Conservation (phyloP, 2,113 vertebrate species). For the Dascyllus trimaculatus region DNA sequence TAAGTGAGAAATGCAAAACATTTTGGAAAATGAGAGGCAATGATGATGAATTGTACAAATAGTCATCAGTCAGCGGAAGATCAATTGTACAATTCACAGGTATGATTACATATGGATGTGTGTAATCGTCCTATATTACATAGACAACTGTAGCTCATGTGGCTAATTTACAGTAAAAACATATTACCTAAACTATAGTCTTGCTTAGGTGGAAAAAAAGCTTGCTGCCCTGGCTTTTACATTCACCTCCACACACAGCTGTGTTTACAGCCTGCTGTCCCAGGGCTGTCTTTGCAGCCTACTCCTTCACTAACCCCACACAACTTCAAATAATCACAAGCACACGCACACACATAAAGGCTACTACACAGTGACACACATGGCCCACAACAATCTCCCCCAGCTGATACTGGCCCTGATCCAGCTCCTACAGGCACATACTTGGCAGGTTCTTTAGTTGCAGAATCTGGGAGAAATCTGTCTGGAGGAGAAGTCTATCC, state of each 20-base stretch:
- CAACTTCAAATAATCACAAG: slow-evolving; percentile 52
- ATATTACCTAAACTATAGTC: background rate
- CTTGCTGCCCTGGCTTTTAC: slow-evolving; percentile 18
- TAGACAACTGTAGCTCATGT: slow-evolving; percentile 1
- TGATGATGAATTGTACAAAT: slow-evolving; percentile 13
- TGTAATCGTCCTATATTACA: background rate
- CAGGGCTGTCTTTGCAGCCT: slow-evolving; percentile 29
- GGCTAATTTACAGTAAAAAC: slow-evolving; percentile 8
- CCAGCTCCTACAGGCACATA: slow-evolving; percentile 63
- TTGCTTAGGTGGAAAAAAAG: background rate
- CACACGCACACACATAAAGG: slow-evolving; percentile 24
- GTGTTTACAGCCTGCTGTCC: slow-evolving; percentile 60
- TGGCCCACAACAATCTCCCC: slow-evolving; percentile 51
- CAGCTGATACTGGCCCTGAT: slow-evolving; percentile 70
- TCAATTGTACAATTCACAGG: background rate
- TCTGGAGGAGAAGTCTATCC: slow-evolving; percentile 31
- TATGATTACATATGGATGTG: background rate
- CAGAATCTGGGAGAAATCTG: slow-evolving; percentile 51
- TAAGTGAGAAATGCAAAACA: slow-evolving; percentile 2
- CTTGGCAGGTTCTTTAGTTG: slow-evolving; percentile 35
- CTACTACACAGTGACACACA: slow-evolving; percentile 56
- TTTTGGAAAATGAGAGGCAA: background rate
- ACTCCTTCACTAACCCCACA: slow-evolving; percentile 39
- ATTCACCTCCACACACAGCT: slow-evolving; percentile 64
- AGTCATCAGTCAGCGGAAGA: background rate